These are phyloP conservation scores for Lates japonicus DNA, from an alignment of 2,797 vertebrate species.

Conservation along the genomic window DNA sequence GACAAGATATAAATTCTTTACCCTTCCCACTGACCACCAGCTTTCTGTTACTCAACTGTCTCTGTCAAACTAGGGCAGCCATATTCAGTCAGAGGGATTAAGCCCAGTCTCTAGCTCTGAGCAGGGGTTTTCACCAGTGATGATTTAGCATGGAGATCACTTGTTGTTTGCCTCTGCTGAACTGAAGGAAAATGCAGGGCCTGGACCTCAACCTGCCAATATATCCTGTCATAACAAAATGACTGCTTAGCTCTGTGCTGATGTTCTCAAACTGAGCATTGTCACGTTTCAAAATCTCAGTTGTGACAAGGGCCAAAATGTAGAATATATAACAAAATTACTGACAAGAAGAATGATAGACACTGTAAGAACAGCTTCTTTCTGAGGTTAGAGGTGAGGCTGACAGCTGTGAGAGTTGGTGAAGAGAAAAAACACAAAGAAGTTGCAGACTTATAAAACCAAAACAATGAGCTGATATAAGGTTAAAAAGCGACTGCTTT, in stretches of 20 bases:
- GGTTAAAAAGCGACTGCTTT: background rate
- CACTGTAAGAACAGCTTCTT: background rate
- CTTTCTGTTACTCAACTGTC: conserved; percentile 68
- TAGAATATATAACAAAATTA: background rate
- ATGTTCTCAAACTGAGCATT: background rate
- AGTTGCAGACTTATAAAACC: background rate
- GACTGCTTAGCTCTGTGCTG: background rate
- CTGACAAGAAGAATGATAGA: background rate
- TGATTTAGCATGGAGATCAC: conserved; percentile 39
- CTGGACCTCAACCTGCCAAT: background rate
- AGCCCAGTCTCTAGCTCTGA: conserved; percentile 52
- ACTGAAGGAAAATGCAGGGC: conserved; percentile 10
- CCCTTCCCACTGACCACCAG: conserved; percentile 46
- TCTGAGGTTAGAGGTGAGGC: background rate
- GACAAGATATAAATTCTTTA: conserved; percentile 54
- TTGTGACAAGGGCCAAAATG: too few species aligned
- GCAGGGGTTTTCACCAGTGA: conserved; percentile 44
- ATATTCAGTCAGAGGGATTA: conserved; percentile 70
- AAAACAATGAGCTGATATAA: background rate
- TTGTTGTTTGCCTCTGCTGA: conserved; percentile 19
- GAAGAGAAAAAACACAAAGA: too few species aligned
- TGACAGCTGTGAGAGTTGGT: background rate
- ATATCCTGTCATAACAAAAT: background rate
- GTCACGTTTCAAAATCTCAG: too few species aligned
- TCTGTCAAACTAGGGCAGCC: conserved; percentile 71